Conservation (phyloP, 2,888 invertebrate genomes). For the Coelinius sp. region DNA sequence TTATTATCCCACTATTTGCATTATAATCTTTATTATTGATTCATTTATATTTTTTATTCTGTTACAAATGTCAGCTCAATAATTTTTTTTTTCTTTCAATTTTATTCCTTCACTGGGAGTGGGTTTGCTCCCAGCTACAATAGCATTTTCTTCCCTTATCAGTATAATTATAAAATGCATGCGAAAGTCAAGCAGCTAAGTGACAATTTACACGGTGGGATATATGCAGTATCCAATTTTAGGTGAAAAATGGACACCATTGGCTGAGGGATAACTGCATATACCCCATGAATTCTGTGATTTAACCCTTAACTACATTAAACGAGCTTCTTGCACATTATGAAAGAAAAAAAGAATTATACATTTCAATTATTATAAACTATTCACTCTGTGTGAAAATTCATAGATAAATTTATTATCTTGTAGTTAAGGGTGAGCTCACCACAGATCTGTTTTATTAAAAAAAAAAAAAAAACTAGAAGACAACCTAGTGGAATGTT, state of each 20-base stretch:
- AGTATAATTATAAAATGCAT: slow-evolving; percentile 41
- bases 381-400: neutral
- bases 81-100: neutral
- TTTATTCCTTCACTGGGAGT: neutral
- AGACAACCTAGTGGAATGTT: slow-evolving; percentile 9
- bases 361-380: neutral
- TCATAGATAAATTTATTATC: neutral
- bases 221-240: slow-evolving; percentile 81
- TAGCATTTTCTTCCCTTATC: slow-evolving; percentile 43
- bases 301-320: slow-evolving; percentile 26
- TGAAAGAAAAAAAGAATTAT: neutral
- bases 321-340: slow-evolving; percentile 5
- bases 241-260: slow-evolving; percentile 70
- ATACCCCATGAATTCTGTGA: slow-evolving; percentile 71
- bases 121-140: neutral
- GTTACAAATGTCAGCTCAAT: slow-evolving; percentile 18
- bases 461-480: neutral
- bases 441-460: neutral
- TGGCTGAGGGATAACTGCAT: slow-evolving; percentile 72
- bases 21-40: slow-evolving; percentile 14
- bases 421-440: neutral
- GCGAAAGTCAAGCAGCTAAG: slow-evolving; percentile 72
- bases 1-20: neutral
- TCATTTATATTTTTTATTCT: slow-evolving; percentile 1
- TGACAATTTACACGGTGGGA: slow-evolving; percentile 81